A percentile compares a stretch with the other conserved stretches of the same genome.
Conservation (phyloP, 2,888 invertebrate species). For the Tinea semifulvella region DNA sequence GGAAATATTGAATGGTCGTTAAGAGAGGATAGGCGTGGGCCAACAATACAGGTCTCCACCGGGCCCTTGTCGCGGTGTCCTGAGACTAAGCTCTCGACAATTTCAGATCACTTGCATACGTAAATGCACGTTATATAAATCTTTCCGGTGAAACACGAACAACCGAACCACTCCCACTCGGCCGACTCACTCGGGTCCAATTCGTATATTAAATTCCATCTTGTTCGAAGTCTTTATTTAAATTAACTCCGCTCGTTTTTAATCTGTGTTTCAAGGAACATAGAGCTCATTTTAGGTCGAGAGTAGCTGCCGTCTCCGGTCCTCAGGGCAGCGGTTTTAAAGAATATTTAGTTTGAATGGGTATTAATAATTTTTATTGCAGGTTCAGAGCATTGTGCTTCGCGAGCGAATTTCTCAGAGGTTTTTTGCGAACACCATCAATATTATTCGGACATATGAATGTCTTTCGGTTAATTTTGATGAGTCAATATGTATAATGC, state of each 20-base stretch:
- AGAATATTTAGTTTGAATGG: constrained; percentile 44
- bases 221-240: constrained; percentile 55
- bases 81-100: constrained; percentile 38
- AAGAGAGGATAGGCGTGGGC: constrained; percentile 56
- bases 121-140: constrained; percentile 66
- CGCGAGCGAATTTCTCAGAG: constrained; percentile 36
- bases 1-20: constrained; percentile 62
- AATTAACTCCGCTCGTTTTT: constrained; percentile 36
- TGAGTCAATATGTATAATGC: constrained; percentile 25
- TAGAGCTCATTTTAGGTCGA: constrained; percentile 36
- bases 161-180: constrained; percentile 60
- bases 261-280: constrained; percentile 39
- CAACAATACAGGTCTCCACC: constrained; percentile 37
- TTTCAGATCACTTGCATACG: constrained; percentile 62
- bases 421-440: constrained; percentile 53
- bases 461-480: constrained; percentile 42
- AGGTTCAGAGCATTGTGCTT: constrained; percentile 53
- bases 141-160: constrained; percentile 64
- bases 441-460: constrained; percentile 59
- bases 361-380: constrained; percentile 63
- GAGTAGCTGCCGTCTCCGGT: constrained; percentile 16
- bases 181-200: constrained; percentile 39
- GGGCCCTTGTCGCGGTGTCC: constrained; percentile 23
- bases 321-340: constrained; percentile 26
- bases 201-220: constrained; percentile 64